Conservation (phyloP, 2,888 invertebrate genomes). For the Ashinkailepas kermadecensis region DNA sequence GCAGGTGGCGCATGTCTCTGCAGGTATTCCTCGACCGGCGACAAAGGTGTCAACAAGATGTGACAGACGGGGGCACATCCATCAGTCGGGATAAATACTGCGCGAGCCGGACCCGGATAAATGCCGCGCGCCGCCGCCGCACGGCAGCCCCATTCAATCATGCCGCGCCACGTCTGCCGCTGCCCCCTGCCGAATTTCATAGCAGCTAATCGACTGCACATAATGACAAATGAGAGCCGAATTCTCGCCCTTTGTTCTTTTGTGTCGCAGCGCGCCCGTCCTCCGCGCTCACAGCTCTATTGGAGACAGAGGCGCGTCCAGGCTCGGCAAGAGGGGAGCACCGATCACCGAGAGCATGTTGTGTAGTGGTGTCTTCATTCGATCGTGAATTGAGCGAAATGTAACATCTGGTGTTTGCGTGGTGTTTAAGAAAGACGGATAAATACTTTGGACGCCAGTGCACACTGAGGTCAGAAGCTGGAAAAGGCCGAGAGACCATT, state of each 20-base stretch:
- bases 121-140: background rate
- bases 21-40: background rate
- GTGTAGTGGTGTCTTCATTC: no score
- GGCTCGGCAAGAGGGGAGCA: background rate
- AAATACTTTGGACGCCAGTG: background rate
- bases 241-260: background rate
- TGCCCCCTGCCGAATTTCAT: background rate
- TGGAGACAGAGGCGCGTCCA: conserved; percentile 3
- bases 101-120: background rate
- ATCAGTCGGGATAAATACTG: conserved; percentile 10
- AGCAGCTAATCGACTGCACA: conserved; percentile 21
- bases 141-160: background rate
- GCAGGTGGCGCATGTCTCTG: background rate
- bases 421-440: background rate
- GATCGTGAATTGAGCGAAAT: no score
- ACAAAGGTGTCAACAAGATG: conserved; percentile 9
- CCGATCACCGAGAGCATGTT: no score
- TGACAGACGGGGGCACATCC: background rate
- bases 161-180: background rate
- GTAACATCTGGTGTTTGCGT: no score
- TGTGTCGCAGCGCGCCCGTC: background rate
- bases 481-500: background rate
- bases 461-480: background rate
- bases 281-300: background rate
- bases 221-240: conserved; percentile 11